Evolutionary conservation across 1,140 invertebrate species (phyloP).

Genomic region (Ceratosolen solmsi): DNA sequence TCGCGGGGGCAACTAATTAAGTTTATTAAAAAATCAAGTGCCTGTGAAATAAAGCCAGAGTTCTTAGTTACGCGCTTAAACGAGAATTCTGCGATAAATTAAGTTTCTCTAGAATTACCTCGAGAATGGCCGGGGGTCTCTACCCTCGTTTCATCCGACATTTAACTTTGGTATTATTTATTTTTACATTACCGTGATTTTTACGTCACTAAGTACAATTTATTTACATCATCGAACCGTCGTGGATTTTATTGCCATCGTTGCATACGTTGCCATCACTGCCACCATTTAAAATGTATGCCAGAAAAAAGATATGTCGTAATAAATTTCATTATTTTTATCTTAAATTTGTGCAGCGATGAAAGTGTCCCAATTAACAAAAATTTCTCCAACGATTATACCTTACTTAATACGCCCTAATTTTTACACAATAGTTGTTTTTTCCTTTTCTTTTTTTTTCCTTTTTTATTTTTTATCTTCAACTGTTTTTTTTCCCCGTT

Average conservation of each 20-base stretch:
- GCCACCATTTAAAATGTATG: neutral
- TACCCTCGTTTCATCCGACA: neutral
- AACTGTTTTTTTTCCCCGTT: too few relatives aligned
- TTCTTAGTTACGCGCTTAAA: neutral
- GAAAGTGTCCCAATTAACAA: slow-evolving; percentile 11
- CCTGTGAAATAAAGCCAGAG: neutral
- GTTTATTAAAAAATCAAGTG: neutral
- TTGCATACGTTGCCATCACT: neutral
- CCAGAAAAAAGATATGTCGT: neutral
- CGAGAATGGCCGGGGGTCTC: too few relatives aligned
- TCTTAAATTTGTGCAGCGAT: neutral
- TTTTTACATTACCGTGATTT: neutral
- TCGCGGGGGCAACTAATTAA: neutral
- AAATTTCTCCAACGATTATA: slow-evolving; percentile 28
- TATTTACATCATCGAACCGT: neutral
- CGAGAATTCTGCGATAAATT: neutral
- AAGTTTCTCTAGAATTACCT: neutral
- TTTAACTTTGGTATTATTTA: too few relatives aligned
- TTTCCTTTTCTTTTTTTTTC: too few relatives aligned
- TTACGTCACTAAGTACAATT: neutral
- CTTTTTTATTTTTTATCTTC: too few relatives aligned
- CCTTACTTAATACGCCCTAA: slow-evolving; percentile 19
- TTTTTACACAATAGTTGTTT: slow-evolving; percentile 19
- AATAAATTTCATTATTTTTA: slow-evolving; percentile 13
- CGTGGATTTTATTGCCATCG: neutral